Conservation (phyloP, 1,140 invertebrate species). For the Drosophila ananassae region DNA sequence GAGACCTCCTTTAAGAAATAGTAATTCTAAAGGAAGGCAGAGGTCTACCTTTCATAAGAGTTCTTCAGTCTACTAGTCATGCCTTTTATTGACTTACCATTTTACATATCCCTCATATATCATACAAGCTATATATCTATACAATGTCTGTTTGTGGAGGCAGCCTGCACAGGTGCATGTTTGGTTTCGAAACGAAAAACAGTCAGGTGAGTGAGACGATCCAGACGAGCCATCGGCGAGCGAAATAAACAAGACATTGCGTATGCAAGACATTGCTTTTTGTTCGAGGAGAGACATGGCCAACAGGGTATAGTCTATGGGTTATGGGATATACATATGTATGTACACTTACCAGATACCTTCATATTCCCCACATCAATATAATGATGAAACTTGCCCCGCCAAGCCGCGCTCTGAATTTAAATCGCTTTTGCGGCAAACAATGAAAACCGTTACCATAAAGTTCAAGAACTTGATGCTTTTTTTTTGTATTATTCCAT, state of each 20-base stretch:
- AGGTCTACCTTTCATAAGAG: background rate
- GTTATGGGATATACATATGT: too few species aligned
- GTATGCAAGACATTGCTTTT: slow-evolving; percentile 67
- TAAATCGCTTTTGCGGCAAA: slow-evolving; percentile 41
- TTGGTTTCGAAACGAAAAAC: slow-evolving; percentile 51
- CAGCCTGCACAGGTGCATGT: slow-evolving; percentile 48
- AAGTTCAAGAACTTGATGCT: slow-evolving; percentile 41
- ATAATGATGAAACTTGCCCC: slow-evolving; percentile 57
- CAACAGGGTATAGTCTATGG: background rate
- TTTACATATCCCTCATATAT: slow-evolving; percentile 14
- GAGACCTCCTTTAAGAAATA: slow-evolving; percentile 21
- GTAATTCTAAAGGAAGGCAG: background rate
- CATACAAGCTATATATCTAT: slow-evolving; percentile 3
- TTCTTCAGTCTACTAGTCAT: slow-evolving; percentile 1
- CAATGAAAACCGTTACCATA: slow-evolving; percentile 44
- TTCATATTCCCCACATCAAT: background rate
- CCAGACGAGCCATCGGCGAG: slow-evolving; percentile 30
- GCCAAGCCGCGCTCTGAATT: slow-evolving; percentile 49
- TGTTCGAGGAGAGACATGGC: slow-evolving; percentile 33
- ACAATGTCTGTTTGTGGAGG: slow-evolving; percentile 28
- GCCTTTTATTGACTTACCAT: slow-evolving; percentile 30
- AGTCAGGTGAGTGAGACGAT: slow-evolving; percentile 23
- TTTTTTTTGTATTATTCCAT: slow-evolving; percentile 7
- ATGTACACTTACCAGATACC: background rate
- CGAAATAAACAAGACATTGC: slow-evolving; percentile 65